phyloP scores from a whole-genome alignment of 2,888 invertebrate genomes.

The Colletes collaris region DNA sequence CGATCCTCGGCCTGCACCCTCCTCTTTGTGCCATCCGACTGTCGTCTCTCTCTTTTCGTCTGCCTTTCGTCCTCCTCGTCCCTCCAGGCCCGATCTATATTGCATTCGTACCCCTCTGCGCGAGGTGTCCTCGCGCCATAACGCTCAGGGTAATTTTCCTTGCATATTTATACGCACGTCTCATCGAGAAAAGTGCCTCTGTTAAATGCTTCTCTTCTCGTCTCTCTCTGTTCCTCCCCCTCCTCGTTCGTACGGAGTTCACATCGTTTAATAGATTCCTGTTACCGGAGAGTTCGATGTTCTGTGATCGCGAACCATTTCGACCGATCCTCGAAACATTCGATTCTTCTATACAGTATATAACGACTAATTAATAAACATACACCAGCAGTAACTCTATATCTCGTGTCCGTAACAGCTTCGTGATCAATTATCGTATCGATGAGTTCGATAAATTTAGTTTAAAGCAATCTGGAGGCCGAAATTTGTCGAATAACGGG shows the following conservation, averaged over 20 bases:
- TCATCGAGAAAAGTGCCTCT: slow-evolving; percentile 59
- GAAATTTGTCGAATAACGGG: neutral
- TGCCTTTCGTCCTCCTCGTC: slow-evolving; percentile 36
- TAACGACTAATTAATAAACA: no score
- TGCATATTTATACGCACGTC: slow-evolving; percentile 71
- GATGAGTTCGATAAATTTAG: neutral
- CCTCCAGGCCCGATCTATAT: slow-evolving; percentile 66
- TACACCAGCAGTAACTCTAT: no score
- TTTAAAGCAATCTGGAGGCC: neutral
- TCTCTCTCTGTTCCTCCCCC: neutral
- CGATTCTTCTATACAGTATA: no score
- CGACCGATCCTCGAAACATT: no score
- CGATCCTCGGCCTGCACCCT: slow-evolving; percentile 75
- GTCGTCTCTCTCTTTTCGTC: slow-evolving; percentile 64
- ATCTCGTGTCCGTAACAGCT: no score
- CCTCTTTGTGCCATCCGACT: slow-evolving; percentile 71
- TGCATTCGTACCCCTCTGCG: slow-evolving; percentile 63
- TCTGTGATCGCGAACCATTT: neutral
- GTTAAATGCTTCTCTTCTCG: slow-evolving; percentile 52
- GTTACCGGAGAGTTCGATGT: slow-evolving; percentile 22
- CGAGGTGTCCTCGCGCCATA: slow-evolving; percentile 61
- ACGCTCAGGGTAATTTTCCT: slow-evolving; percentile 66
- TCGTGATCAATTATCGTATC: no score
- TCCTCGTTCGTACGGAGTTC: neutral
- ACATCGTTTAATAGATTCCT: slow-evolving; percentile 51